These are phyloP conservation scores for Myripristis jacobus DNA, from an alignment of 2,797 vertebrate species.

Conservation along the genomic window DNA sequence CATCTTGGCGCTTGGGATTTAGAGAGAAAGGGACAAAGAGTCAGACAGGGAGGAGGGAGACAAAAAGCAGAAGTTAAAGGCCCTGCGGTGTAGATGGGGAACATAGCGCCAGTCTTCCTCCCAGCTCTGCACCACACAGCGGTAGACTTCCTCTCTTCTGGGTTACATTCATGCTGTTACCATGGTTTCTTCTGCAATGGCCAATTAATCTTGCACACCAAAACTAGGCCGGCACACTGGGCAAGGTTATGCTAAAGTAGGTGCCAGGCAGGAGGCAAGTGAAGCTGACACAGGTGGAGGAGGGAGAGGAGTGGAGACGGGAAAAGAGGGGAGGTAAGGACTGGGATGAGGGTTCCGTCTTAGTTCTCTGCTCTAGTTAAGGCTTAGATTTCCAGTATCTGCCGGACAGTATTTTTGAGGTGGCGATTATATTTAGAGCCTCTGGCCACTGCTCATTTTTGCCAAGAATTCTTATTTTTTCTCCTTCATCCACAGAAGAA, in stretches of 20 bases:
- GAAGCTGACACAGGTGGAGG: neutral
- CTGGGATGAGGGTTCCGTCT: neutral
- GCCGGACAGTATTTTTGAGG: no score
- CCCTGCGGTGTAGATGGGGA: neutral
- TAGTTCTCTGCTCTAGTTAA: constrained; percentile 36
- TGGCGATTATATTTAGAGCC: no score
- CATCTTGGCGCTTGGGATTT: constrained; percentile 87
- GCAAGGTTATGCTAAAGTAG: constrained; percentile 50
- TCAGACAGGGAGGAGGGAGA: constrained; percentile 22
- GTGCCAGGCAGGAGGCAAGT: constrained; percentile 7
- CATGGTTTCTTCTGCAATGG: constrained; percentile 61
- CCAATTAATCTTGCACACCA: constrained; percentile 68
- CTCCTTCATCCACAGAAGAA: no score
- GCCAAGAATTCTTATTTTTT: no score
- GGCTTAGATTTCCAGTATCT: no score
- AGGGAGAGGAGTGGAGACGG: neutral
- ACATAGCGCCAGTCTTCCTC: constrained; percentile 3
- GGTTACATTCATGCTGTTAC: constrained; percentile 63
- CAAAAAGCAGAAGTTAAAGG: constrained; percentile 19
- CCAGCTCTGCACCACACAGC: constrained; percentile 30
- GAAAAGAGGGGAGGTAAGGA: neutral
- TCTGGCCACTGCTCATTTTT: no score
- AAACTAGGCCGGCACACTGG: constrained; percentile 64
- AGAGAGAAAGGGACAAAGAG: constrained; percentile 31
- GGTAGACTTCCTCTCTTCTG: constrained; percentile 33